Conservation (phyloP, 1,140 invertebrate species). For the Cyrtorhinus lividipennis region DNA sequence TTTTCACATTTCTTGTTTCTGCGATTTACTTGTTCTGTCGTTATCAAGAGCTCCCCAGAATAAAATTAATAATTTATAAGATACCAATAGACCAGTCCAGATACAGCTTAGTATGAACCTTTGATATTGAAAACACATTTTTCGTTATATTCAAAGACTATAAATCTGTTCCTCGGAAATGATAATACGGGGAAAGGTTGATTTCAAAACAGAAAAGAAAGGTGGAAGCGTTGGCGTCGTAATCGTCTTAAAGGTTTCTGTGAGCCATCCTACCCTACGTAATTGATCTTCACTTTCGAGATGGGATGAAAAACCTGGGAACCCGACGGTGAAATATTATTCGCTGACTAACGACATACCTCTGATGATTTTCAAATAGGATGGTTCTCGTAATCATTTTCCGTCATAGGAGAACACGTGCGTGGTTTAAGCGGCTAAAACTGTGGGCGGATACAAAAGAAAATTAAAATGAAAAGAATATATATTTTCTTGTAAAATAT, state of each 20-base stretch:
- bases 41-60: no score
- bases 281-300: not conserved
- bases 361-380: not conserved
- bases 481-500: no score
- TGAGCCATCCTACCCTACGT: not conserved
- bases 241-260: not conserved
- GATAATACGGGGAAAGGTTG: not conserved
- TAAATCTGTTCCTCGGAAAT: not conserved
- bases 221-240: not conserved
- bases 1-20: no score
- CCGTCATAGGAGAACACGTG: not conserved
- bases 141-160: not conserved
- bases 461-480: no score
- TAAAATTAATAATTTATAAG: no score
- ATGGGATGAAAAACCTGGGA: not conserved
- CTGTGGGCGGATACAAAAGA: no score
- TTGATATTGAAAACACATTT: not conserved
- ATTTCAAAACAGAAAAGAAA: not conserved
- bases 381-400: not conserved
- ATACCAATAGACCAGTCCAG: no score
- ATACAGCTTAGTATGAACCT: not conserved
- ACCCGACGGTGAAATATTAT: not conserved
- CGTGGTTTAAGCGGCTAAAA: no score
- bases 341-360: not conserved
- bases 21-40: no score